A percentile compares a stretch with the other conserved stretches of the same genome.
phyloP scores from a whole-genome alignment of 1,140 invertebrate genomes.

The Acyrthosiphon pisum region DNA sequence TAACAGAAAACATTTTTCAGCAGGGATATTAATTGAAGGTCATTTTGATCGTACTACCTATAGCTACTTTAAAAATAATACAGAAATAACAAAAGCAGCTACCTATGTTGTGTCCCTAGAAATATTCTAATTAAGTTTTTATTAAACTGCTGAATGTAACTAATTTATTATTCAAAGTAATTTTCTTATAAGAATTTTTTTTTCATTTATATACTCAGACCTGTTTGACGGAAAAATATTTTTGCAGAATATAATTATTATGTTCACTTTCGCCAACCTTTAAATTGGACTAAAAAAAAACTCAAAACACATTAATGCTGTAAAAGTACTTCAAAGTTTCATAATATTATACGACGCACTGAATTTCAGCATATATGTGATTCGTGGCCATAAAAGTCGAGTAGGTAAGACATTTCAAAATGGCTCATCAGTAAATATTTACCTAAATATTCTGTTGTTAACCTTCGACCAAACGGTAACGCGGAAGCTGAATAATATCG shows the following conservation, averaged over 20 bases:
- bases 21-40: neutral
- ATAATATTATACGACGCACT: neutral
- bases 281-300: too few species aligned
- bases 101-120: constrained; percentile 7
- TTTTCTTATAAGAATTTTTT: neutral
- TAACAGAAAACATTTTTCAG: neutral
- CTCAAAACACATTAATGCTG: neutral
- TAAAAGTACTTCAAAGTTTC: neutral
- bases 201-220: neutral
- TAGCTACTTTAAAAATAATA: neutral
- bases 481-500: neutral
- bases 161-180: neutral
- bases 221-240: neutral
- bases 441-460: neutral
- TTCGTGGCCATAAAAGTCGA: neutral
- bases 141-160: neutral
- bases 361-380: neutral
- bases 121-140: constrained; percentile 17
- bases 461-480: constrained; percentile 9
- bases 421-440: neutral
- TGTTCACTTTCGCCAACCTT: neutral
- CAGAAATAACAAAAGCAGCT: neutral
- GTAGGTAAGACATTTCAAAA: neutral
- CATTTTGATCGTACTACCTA: neutral
- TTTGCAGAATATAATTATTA: neutral